These are phyloP conservation scores for Unio delphinus DNA, from an alignment of 2,888 invertebrate species.

Conservation along the genomic window DNA sequence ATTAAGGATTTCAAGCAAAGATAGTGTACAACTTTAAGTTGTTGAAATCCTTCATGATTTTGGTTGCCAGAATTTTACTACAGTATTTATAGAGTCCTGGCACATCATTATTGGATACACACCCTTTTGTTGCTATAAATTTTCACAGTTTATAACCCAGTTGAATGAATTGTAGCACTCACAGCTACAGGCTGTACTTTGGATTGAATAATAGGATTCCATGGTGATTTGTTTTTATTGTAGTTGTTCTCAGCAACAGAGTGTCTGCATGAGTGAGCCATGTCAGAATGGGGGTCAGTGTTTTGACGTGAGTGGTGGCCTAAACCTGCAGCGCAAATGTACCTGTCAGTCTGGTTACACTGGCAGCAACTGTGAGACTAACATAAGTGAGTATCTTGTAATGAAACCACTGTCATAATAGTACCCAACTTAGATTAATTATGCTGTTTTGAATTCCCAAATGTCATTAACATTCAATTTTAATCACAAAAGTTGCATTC, in stretches of 20 bases:
- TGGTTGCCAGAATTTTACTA: too few relatives aligned
- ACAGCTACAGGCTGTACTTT: constrained; percentile 69
- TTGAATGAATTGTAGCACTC: constrained; percentile 24
- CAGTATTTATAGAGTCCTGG: too few relatives aligned
- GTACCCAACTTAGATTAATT: background rate
- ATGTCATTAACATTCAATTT: too few relatives aligned
- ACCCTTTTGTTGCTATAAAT: too few relatives aligned
- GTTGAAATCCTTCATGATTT: too few relatives aligned
- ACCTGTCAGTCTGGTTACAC: constrained; percentile 43
- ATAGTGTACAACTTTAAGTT: too few relatives aligned
- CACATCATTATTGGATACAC: too few relatives aligned
- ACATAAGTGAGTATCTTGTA: constrained; percentile 36
- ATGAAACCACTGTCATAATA: background rate
- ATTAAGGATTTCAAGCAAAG: too few relatives aligned
- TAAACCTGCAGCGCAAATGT: constrained; percentile 40
- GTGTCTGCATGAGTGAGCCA: constrained; percentile 72
- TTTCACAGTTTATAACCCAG: too few relatives aligned
- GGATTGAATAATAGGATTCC: constrained; percentile 77
- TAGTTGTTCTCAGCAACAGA: too few relatives aligned
- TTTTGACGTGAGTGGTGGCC: constrained; percentile 20
- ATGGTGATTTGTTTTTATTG: too few relatives aligned
- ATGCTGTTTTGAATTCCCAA: background rate
- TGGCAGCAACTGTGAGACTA: constrained; percentile 40
- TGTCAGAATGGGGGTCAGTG: constrained; percentile 94
- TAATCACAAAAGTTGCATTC: too few relatives aligned